A percentile compares a stretch with the other conserved stretches of the same genome.
Conservation (phyloP, 1,140 invertebrate genomes). For the Goniozus legneri region DNA sequence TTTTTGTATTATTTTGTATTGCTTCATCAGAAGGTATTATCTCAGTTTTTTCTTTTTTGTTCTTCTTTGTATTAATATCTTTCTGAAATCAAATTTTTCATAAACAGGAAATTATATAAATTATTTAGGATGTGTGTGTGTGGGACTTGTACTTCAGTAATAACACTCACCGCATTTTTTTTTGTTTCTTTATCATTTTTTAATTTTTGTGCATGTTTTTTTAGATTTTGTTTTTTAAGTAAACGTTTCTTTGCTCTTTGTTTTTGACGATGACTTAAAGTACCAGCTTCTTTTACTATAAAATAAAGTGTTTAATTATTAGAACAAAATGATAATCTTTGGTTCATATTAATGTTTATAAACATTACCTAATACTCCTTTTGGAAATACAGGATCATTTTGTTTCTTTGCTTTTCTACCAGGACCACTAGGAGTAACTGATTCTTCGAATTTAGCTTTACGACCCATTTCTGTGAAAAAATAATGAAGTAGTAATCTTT, state of each 20-base stretch:
- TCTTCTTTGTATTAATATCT: slow-evolving; percentile 4
- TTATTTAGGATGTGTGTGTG: slow-evolving; percentile 2
- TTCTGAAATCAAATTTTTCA: no score
- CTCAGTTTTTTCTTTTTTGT: slow-evolving; percentile 2
- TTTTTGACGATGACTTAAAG: slow-evolving; percentile 67
- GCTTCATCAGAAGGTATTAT: not conserved
- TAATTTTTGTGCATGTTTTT: slow-evolving; percentile 47
- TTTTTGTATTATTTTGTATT: slow-evolving; percentile 11
- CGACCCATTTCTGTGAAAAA: slow-evolving; percentile 69
- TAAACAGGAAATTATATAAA: no score
- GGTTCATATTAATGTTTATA: not conserved
- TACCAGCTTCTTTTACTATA: slow-evolving; percentile 50
- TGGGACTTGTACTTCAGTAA: slow-evolving; percentile 1
- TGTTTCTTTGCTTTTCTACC: slow-evolving; percentile 84
- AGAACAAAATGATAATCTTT: not conserved
- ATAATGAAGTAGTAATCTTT: not conserved
- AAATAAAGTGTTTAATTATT: slow-evolving; percentile 6
- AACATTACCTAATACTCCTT: slow-evolving; percentile 55
- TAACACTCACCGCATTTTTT: not conserved
- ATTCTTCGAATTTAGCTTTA: slow-evolving; percentile 76
- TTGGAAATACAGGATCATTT: slow-evolving; percentile 69
- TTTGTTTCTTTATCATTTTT: slow-evolving; percentile 21
- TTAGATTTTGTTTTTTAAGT: slow-evolving; percentile 54
- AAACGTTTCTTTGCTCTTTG: slow-evolving; percentile 62
- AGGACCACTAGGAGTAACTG: slow-evolving; percentile 69